These are phyloP conservation scores for Dolichomitus sp. DNA, from an alignment of 2,888 invertebrate species.

Conservation along the genomic window DNA sequence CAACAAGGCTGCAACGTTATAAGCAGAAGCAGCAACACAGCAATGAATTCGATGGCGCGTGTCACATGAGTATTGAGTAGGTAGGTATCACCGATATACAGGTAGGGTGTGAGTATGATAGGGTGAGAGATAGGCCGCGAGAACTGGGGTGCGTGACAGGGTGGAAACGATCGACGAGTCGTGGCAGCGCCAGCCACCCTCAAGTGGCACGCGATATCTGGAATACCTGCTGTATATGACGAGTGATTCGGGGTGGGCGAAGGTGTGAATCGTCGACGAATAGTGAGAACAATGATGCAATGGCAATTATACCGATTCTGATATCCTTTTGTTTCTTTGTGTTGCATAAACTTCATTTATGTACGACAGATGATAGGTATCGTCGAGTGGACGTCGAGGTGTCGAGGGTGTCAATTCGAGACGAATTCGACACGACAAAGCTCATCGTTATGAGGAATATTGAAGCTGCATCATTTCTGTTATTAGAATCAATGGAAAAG, in stretches of 20 bases:
- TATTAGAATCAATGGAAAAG: constrained; percentile 16
- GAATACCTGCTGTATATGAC: constrained; percentile 33
- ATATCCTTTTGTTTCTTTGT: constrained; percentile 20
- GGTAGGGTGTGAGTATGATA: constrained; percentile 24
- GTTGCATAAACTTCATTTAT: constrained; percentile 45
- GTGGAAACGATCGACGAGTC: constrained; percentile 65
- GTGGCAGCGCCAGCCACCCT: constrained; percentile 60
- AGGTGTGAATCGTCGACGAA: constrained; percentile 63
- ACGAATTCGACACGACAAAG: constrained; percentile 52
- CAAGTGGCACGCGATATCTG: constrained; percentile 65
- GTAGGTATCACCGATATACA: constrained; percentile 18
- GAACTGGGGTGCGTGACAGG: constrained; percentile 67
- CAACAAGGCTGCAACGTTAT: constrained; percentile 46
- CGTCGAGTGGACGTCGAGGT: constrained; percentile 34
- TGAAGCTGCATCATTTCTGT: background rate
- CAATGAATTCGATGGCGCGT: constrained; percentile 54
- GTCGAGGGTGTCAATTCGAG: constrained; percentile 62
- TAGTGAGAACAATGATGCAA: constrained; percentile 58
- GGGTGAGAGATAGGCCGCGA: constrained; percentile 43
- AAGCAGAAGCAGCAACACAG: constrained; percentile 38
- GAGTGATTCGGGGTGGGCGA: background rate
- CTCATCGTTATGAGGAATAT: constrained; percentile 21
- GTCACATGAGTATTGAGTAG: constrained; percentile 42
- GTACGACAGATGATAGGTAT: background rate
- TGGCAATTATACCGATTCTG: constrained; percentile 58